These are phyloP conservation scores for Verasper variegatus DNA, from an alignment of 2,113 vertebrate species.

Conservation along the genomic window DNA sequence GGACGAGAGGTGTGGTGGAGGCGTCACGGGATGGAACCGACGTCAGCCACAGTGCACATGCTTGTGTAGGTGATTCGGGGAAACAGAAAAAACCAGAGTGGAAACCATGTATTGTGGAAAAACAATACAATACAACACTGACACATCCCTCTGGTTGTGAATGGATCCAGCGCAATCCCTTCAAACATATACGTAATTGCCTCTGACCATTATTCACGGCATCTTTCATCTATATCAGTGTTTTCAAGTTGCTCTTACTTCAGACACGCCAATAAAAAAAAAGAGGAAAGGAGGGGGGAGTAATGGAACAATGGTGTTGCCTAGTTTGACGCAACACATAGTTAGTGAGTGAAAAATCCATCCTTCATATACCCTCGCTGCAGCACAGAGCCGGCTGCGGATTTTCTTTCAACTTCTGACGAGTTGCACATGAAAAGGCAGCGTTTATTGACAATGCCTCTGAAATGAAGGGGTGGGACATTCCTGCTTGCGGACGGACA, in stretches of 20 bases:
- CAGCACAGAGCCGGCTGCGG: neutral
- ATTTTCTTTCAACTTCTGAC: conserved; percentile 26
- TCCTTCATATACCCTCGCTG: neutral
- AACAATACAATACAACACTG: too few species aligned
- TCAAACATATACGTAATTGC: neutral
- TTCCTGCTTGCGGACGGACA: neutral
- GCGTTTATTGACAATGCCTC: conserved; percentile 16
- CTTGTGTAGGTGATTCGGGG: neutral
- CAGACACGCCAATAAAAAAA: conserved; percentile 10
- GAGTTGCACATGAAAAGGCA: conserved; percentile 12
- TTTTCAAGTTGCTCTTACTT: conserved; percentile 30
- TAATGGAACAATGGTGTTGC: conserved; percentile 19
- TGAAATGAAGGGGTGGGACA: neutral
- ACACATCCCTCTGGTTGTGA: too few species aligned
- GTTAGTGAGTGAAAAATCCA: conserved; percentile 17
- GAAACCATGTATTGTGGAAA: too few species aligned
- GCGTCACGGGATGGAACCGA: conserved; percentile 16
- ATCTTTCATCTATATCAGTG: conserved; percentile 23
- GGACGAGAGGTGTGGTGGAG: conserved; percentile 31
- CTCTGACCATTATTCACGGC: neutral
- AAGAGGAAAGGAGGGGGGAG: neutral
- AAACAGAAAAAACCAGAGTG: neutral
- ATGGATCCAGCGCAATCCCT: neutral
- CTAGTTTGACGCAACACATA: conserved; percentile 28
- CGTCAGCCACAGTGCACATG: neutral